These are phyloP conservation scores for Alitta virens DNA, from an alignment of 2,888 invertebrate genomes.

Conservation along the genomic window DNA sequence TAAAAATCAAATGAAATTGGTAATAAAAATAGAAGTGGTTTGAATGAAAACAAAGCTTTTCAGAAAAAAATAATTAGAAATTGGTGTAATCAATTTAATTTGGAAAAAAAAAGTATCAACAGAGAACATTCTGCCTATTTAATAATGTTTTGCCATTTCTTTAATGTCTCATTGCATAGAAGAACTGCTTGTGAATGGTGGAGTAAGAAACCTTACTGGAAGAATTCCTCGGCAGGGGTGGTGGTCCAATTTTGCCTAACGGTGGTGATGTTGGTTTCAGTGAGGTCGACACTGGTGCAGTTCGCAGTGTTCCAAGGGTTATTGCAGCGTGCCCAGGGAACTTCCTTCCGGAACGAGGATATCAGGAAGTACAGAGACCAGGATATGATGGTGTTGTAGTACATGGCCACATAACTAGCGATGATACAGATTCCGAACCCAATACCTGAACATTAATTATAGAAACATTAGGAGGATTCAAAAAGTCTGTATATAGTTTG, in stretches of 20 bases:
- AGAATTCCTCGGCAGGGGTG: slow-evolving; percentile 45
- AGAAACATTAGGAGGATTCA: background rate
- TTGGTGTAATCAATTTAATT: no score
- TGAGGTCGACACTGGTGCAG: slow-evolving; percentile 62
- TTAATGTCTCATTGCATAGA: no score
- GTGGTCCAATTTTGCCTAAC: slow-evolving; percentile 31
- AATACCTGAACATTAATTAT: slow-evolving; percentile 72
- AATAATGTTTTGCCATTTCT: no score
- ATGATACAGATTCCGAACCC: slow-evolving; percentile 93
- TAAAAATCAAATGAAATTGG: no score
- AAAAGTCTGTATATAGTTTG: no score
- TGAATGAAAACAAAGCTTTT: no score
- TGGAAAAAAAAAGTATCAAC: no score
- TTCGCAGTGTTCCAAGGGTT: slow-evolving; percentile 55
- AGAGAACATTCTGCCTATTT: no score
- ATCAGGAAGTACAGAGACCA: slow-evolving; percentile 69
- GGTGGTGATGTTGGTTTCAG: slow-evolving; percentile 4
- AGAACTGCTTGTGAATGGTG: no score
- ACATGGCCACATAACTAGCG: slow-evolving; percentile 72
- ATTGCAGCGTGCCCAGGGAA: slow-evolving; percentile 57
- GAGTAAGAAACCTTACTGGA: slow-evolving; percentile 43
- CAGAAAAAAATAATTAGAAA: no score
- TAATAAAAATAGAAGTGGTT: no score
- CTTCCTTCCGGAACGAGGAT: slow-evolving; percentile 47
- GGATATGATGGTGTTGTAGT: slow-evolving; percentile 95